Base-by-base conservation (phyloP, 1,140 invertebrate species). In the Bradysia coprophila region DNA sequence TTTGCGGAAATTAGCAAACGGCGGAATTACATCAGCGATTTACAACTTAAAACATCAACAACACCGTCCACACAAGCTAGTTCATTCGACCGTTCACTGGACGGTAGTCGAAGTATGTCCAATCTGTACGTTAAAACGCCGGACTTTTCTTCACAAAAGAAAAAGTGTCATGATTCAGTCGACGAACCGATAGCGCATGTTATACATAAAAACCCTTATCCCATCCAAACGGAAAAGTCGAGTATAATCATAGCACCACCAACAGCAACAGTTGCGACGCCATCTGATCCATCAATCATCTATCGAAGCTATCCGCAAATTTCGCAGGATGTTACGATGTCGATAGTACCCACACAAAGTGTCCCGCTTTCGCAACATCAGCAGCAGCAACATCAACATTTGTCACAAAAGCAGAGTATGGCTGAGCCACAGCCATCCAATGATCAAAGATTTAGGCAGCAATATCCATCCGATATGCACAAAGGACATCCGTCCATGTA, bases 21-120 rank as follows among this genome's bases (percentile, higher is more conserved):
- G 20, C 37, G 38, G 20, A 45, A 45, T 32, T 45, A 45, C 34
- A 41, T 45, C n/a, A 45, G 40, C 20, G 43, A 45, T 28, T 37
- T 45, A 23, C 43, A 41, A 38, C 22, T 45, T 20, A 45, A 45
- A 32, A 41, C 33, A 24, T 24, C 43, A n/a, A 15, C 19, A 20
- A 21, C 15, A 22, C 6, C 33, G 28, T 18, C 22, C 6, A 20
- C 23, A 15, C 33, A 36, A 28, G 22, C 42, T 1, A 24, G 32
- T 21, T 24, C 22, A 24, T 23, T 24, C 15, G 21, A 28, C 19
- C 11, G 6, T 21, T 21, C 32, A 10, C 40, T 3, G 3, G 18
- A 22, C 21, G 5, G 2, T 22, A 15, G 2, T 1, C 34, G 13
- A 43, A 22, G 15, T 23, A 10, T 2, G 18, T 24, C 37, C 21